Conservation (phyloP, 2,113 vertebrate species). For the Notechis scutatus region DNA sequence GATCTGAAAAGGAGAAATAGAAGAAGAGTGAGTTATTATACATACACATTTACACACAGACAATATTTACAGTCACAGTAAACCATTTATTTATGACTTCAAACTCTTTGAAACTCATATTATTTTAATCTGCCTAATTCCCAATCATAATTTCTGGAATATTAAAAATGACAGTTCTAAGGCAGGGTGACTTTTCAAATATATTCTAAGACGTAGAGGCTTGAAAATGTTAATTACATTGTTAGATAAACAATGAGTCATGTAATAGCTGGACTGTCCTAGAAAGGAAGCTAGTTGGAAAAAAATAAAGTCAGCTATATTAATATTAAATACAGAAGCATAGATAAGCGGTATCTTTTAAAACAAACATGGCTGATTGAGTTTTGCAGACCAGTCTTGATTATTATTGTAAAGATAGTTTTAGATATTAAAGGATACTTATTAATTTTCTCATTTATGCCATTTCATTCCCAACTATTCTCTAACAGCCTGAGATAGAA, state of each 20-base stretch:
- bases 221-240: conserved; percentile 77
- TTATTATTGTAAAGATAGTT: background rate
- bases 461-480: background rate
- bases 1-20: conserved; percentile 40
- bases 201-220: conserved; percentile 73
- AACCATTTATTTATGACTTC: conserved; percentile 69
- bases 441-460: background rate
- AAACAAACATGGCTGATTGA: background rate
- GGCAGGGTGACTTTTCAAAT: conserved; percentile 74
- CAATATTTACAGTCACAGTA: conserved; percentile 62
- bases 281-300: conserved; percentile 49
- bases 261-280: conserved; percentile 61
- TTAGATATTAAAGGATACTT: background rate
- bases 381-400: background rate
- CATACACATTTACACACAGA: background rate
- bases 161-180: conserved; percentile 76
- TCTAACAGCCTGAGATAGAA: background rate
- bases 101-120: conserved; percentile 75
- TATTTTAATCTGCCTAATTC: conserved; percentile 74
- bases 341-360: background rate
- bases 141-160: conserved; percentile 76
- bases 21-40: background rate
- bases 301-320: conserved; percentile 41
- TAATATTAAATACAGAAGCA: conserved; percentile 21
- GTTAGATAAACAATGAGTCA: conserved; percentile 76